Conservation (phyloP, 1,140 invertebrate genomes). For the Drosophila erecta region DNA sequence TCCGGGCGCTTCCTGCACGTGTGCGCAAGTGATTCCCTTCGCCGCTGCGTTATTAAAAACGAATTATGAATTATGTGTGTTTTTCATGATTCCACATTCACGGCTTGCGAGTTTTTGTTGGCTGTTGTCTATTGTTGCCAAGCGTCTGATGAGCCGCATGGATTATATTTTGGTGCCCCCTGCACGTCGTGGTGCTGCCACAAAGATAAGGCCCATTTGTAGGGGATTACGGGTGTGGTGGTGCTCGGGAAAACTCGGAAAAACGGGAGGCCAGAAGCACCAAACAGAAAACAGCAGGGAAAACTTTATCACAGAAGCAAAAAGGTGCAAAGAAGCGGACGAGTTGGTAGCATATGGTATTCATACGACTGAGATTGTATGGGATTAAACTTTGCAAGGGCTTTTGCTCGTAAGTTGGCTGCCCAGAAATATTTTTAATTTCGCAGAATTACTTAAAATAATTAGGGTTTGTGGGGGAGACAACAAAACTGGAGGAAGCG, state of each 20-base stretch:
- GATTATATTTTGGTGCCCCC: conserved; percentile 40
- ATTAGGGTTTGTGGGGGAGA: not conserved
- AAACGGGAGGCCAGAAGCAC: conserved; percentile 2
- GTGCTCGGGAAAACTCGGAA: conserved; percentile 1
- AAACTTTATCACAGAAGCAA: conserved; percentile 28
- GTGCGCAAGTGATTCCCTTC: conserved; percentile 29
- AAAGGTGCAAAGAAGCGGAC: conserved; percentile 34
- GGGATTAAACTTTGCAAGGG: conserved; percentile 32
- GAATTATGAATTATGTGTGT: conserved; percentile 80
- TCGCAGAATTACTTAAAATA: not conserved
- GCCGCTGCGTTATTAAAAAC: conserved; percentile 71
- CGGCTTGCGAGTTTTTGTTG: conserved; percentile 15
- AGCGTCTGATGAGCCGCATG: conserved; percentile 26
- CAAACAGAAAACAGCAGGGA: conserved; percentile 18
- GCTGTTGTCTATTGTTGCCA: conserved; percentile 45
- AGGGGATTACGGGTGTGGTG: conserved; percentile 51
- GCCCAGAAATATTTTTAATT: conserved; percentile 24
- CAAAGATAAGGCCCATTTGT: conserved; percentile 75
- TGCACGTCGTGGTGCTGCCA: conserved; percentile 33
- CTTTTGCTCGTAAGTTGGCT: conserved; percentile 4
- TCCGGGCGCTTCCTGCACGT: conserved; percentile 36
- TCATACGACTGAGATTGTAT: conserved; percentile 26
- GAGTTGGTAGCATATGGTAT: conserved; percentile 35
- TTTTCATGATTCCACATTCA: conserved; percentile 61
- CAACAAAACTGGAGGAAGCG: not conserved